phyloP scores from a whole-genome alignment of 2,113 vertebrate genomes.

The Bettongia penicillata region DNA sequence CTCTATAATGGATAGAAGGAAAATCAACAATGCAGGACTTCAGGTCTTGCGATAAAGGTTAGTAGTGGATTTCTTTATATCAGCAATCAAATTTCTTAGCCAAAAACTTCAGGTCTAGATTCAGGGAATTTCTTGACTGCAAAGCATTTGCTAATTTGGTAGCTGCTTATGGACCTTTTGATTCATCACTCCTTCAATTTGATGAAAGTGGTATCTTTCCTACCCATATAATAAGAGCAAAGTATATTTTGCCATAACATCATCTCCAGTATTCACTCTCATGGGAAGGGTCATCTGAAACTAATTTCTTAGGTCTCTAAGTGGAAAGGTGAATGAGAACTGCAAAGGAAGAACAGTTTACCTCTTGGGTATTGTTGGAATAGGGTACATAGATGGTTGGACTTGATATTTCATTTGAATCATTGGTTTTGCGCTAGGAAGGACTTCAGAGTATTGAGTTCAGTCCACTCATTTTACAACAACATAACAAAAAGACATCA shows the following conservation, averaged over 20 bases:
- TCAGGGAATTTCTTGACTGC: no score
- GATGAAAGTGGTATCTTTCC: background rate
- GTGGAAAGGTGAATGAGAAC: background rate
- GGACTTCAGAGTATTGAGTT: background rate
- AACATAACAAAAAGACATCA: background rate
- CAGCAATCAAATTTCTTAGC: background rate
- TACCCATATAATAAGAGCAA: no score
- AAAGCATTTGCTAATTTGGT: background rate
- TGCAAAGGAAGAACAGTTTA: background rate
- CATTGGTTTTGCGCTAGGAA: background rate
- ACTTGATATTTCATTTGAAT: background rate
- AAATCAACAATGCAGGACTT: background rate
- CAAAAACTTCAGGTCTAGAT: background rate
- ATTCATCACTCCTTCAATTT: rapidly evolving
- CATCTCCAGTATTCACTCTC: background rate
- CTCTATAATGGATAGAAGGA: background rate
- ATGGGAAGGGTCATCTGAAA: background rate
- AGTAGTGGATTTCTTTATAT: background rate
- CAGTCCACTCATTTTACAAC: background rate
- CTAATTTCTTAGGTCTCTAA: background rate
- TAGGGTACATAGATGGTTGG: no score
- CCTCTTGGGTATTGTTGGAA: background rate
- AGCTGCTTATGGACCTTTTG: background rate
- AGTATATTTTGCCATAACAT: rapidly evolving
- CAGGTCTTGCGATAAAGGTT: background rate